phyloP scores from a whole-genome alignment of 2,113 vertebrate genomes.

The Entelurus aequoreus region DNA sequence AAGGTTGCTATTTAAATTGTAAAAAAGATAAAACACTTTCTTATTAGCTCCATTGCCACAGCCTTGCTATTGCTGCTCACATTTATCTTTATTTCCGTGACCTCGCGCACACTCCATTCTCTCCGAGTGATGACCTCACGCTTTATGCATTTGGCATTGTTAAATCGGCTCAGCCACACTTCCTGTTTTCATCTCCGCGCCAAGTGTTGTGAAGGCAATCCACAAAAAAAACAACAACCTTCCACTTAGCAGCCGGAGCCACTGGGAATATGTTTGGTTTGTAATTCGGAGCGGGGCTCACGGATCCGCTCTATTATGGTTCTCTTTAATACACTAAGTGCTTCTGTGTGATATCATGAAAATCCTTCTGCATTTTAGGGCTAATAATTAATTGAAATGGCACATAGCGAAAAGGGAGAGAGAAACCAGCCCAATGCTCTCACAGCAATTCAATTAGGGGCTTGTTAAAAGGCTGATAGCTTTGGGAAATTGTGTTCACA shows the following conservation, averaged over 20 bases:
- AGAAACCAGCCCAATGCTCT: constrained; percentile 48
- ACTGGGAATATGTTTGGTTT: constrained; percentile 68
- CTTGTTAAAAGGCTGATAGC: constrained; percentile 72
- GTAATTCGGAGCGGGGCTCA: constrained; percentile 67
- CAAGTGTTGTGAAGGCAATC: constrained; percentile 65
- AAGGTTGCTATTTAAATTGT: constrained; percentile 89
- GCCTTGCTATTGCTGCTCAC: constrained; percentile 75
- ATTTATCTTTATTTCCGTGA: constrained; percentile 81
- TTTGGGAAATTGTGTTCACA: constrained; percentile 68
- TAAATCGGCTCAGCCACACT: constrained; percentile 68
- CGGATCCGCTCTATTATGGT: constrained; percentile 68
- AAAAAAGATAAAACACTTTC: constrained; percentile 84
- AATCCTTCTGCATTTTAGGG: constrained; percentile 69
- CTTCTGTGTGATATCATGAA: constrained; percentile 66
- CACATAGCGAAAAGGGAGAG: constrained; percentile 64
- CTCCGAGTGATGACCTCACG: constrained; percentile 74
- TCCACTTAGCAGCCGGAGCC: constrained; percentile 63
- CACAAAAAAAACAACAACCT: constrained; percentile 35
- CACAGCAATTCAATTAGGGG: constrained; percentile 73
- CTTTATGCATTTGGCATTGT: constrained; percentile 70
- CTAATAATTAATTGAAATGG: constrained; percentile 77
- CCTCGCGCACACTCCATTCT: constrained; percentile 69
- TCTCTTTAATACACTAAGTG: constrained; percentile 73
- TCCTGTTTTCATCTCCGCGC: constrained; percentile 68
- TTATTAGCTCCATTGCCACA: constrained; percentile 81